phyloP scores from a whole-genome alignment of 2,113 vertebrate genomes.

The Gopherus evgoodei region DNA sequence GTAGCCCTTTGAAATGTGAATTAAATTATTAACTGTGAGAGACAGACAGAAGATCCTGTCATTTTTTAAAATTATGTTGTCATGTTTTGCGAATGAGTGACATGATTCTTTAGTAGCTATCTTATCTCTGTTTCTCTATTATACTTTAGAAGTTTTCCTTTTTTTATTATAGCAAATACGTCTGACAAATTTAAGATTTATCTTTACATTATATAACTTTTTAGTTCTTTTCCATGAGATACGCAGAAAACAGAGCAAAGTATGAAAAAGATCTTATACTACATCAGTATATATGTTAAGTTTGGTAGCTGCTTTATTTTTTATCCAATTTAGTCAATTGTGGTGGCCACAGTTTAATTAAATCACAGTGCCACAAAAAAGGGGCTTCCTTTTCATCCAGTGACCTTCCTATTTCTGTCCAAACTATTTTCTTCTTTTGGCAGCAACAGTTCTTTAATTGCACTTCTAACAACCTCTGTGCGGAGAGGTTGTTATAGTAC shows the following conservation, averaged over 20 bases:
- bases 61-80: background rate
- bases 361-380: background rate
- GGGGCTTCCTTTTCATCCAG: background rate
- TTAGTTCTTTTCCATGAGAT: background rate
- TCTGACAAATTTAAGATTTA: background rate
- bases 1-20: constrained; percentile 9
- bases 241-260: background rate
- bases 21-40: constrained; percentile 13
- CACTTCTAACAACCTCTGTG: background rate
- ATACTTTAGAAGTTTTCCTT: background rate
- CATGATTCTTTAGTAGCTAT: background rate
- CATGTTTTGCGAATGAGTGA: background rate
- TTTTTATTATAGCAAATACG: background rate
- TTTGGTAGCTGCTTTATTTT: background rate
- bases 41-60: background rate
- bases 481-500: background rate
- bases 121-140: background rate
- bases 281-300: background rate
- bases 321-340: background rate
- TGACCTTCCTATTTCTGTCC: background rate
- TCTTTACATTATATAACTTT: background rate
- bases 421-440: background rate
- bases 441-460: background rate
- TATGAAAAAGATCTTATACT: background rate
- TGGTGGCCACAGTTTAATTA: background rate